A percentile compares a stretch with the other conserved stretches of the same genome.
Evolutionary conservation across 2,113 vertebrate genomes (phyloP).

Genomic region (Dasyprocta punctata): DNA sequence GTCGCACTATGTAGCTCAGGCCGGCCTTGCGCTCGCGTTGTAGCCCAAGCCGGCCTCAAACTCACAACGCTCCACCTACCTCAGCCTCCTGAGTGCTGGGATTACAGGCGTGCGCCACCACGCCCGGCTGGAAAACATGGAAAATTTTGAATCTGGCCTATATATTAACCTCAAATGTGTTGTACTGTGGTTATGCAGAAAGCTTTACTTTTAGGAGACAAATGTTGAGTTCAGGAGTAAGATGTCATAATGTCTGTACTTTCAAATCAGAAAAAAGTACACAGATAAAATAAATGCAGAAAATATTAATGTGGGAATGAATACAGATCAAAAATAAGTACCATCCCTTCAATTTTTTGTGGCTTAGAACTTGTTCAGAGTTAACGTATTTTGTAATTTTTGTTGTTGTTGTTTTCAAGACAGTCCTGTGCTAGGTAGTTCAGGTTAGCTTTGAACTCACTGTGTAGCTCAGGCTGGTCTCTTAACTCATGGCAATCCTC

Average conservation of each 20-base stretch:
- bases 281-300: not conserved
- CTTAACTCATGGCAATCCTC: not conserved
- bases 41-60: no score
- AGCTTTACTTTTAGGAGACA: not conserved
- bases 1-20: no score
- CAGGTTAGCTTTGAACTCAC: not conserved
- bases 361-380: not conserved
- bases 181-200: not conserved
- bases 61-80: no score
- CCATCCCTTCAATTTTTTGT: not conserved
- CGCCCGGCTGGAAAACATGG: not conserved
- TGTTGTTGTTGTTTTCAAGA: not conserved
- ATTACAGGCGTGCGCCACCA: no score
- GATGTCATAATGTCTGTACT: not conserved
- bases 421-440: not conserved
- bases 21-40: no score
- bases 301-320: not conserved
- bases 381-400: not conserved
- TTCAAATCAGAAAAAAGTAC: not conserved
- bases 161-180: not conserved
- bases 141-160: not conserved
- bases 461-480: not conserved
- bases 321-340: slow-evolving; percentile 6
- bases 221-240: not conserved
- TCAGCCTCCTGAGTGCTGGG: no score